phyloP scores from a whole-genome alignment of 2,797 vertebrate genomes.

The Phoebastria nigripes region DNA sequence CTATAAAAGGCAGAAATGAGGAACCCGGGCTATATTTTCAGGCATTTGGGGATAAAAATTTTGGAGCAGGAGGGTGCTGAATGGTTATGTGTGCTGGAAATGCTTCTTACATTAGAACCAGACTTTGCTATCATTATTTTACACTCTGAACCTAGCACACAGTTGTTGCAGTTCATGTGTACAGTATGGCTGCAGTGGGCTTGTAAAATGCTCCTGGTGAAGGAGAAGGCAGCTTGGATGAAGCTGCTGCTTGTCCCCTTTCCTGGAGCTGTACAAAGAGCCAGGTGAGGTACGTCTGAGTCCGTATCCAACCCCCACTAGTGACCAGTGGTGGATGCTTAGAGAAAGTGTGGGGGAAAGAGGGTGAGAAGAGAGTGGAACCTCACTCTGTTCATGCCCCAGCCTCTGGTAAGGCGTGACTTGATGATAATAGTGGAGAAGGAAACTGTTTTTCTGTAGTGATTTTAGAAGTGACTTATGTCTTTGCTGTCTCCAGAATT shows the following conservation, averaged over 20 bases:
- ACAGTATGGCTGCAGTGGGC: not conserved
- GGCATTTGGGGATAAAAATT: not conserved
- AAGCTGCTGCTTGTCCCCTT: not conserved
- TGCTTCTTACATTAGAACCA: not conserved
- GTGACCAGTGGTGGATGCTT: not conserved
- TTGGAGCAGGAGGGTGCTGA: not conserved
- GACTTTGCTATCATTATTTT: not conserved
- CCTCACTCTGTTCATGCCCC: not conserved
- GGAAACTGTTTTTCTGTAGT: not conserved
- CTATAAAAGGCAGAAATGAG: not conserved
- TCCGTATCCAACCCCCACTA: fast-evolving
- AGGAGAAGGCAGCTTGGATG: not conserved
- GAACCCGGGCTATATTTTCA: not conserved
- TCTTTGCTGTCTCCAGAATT: not conserved
- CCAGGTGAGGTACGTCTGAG: not conserved
- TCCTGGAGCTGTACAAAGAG: not conserved
- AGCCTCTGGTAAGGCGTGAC: not conserved
- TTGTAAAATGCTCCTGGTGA: not conserved
- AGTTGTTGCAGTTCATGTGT: not conserved
- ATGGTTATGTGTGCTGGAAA: not conserved
- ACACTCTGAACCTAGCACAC: not conserved
- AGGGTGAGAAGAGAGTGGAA: not conserved
- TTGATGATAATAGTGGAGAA: not conserved
- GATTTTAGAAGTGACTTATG: not conserved
- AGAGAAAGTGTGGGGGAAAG: not conserved